Percentiles rank a stretch among this genome's conserved stretches.
These are phyloP conservation scores for Zoanthus sansibaricus DNA, from an alignment of 92 coral and sea anemone species.

Conservation along the genomic window DNA sequence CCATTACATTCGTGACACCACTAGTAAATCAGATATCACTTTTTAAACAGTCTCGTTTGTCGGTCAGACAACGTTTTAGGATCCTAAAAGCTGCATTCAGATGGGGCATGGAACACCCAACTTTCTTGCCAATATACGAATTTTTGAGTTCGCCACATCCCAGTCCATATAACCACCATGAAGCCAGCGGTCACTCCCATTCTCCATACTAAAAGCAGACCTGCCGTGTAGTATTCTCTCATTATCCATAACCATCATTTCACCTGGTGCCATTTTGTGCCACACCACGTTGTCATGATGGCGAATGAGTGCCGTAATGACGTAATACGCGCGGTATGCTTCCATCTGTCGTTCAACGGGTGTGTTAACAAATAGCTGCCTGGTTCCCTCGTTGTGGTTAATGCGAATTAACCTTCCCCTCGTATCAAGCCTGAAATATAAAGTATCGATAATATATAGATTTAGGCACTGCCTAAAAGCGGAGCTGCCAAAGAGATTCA, in stretches of 20 bases:
- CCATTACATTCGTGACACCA: no score
- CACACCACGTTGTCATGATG: constrained; percentile 74
- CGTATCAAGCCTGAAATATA: constrained; percentile 60
- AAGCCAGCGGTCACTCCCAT: constrained; percentile 67
- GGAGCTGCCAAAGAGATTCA: no score
- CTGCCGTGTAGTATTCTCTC: constrained; percentile 89
- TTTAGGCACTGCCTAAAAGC: no score
- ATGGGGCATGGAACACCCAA: constrained; percentile 60
- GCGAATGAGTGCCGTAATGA: constrained; percentile 67
- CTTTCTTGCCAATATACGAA: constrained; percentile 70
- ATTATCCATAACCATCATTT: constrained; percentile 81
- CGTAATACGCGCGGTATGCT: constrained; percentile 80
- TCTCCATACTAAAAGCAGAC: constrained; percentile 61
- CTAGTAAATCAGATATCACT: no score
- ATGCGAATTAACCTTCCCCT: constrained; percentile 68
- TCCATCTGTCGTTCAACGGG: constrained; percentile 68
- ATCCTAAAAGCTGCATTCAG: background rate
- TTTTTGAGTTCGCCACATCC: constrained; percentile 84
- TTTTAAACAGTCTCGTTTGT: background rate
- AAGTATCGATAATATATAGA: no score
- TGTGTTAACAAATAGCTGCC: constrained; percentile 70
- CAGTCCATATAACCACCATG: constrained; percentile 87
- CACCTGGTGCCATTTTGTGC: constrained; percentile 81
- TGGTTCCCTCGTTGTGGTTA: constrained; percentile 75
- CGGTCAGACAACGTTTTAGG: background rate